phyloP scores from a whole-genome alignment of 2,888 invertebrate species.

The Athalia cordata region DNA sequence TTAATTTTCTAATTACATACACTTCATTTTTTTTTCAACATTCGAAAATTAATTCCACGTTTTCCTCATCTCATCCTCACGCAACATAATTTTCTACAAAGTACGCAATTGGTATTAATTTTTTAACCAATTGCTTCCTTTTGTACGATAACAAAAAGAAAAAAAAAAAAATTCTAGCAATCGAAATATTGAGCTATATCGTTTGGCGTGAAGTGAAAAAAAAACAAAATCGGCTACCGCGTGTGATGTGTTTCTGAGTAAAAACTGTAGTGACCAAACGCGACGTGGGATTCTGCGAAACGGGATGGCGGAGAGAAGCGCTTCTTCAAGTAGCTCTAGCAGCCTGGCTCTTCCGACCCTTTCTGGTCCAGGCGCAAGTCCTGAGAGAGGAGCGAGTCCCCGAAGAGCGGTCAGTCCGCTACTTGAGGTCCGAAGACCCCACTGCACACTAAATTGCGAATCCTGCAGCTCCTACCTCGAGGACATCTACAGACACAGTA shows the following conservation, averaged over 20 bases:
- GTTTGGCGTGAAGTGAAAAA: too few species aligned
- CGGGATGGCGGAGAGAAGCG: slow-evolving; percentile 67
- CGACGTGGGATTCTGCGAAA: neutral
- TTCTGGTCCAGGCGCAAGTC: slow-evolving; percentile 67
- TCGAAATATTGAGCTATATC: too few species aligned
- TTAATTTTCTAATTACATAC: slow-evolving; percentile 19
- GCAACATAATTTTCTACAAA: neutral
- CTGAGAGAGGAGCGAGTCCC: slow-evolving; percentile 73
- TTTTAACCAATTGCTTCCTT: too few species aligned
- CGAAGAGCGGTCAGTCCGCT: slow-evolving; percentile 82
- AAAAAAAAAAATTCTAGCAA: too few species aligned
- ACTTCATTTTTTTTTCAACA: neutral
- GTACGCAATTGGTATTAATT: too few species aligned
- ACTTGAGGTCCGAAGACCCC: slow-evolving; percentile 81
- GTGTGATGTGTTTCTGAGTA: slow-evolving; percentile 29
- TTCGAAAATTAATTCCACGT: neutral
- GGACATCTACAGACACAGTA: slow-evolving; percentile 80
- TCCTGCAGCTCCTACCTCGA: slow-evolving; percentile 82
- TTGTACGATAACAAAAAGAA: too few species aligned
- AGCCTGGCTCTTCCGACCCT: slow-evolving; percentile 67
- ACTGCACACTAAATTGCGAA: slow-evolving; percentile 85
- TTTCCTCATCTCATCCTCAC: slow-evolving; percentile 13
- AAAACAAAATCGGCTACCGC: neutral
- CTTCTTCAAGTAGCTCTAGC: slow-evolving; percentile 65
- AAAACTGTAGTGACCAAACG: neutral